Evolutionary conservation across 2,888 invertebrate genomes (phyloP), one percentile per base, ranked within the genome.

Genomic region (Trisateles emortualis): DNA sequence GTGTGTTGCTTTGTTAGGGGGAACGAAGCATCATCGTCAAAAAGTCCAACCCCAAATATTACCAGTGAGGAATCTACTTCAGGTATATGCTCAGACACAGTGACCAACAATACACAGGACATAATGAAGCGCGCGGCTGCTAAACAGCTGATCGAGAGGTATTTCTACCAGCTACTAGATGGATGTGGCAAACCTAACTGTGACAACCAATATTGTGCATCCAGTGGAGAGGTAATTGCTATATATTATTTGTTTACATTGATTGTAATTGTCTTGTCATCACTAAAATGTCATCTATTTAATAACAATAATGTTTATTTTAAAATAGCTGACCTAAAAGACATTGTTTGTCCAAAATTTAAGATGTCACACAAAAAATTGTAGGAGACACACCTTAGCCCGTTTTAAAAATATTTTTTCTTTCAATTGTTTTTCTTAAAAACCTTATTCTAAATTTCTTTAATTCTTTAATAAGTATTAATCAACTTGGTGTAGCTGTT

Each of bases 111-210:
- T 57, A 89, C 91, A 70, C 93, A 94, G 66, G 94, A 94, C 93
- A 95, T 94, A 74, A 95, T 96, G 95, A 96, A 96, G 90, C 93
- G 96, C 46, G 95, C 95, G 52, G 95, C 95, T 38, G 98, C 97
- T 33, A 97, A 96, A 86, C 96, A 96, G 85, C 93, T 98, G 63
- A 98, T 98, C 66, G 97, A 98, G 88, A 95, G 97, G 78, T 98
- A 98, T 88, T 98, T 98, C 87, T 97, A 97, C 90, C 98, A 98
- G 90, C 92, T 98, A 64, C 95, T 96, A 35, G 97, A 98, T 84
- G 98, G 98, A 70, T 98, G 98, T 89, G 98, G 98, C 17, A 97
- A 97, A 87, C 94, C 95, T n/a, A 94, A 94, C 74, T 98, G 98
- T 88, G 94, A 95, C 77, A 98, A 98, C 90, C 94, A 95, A 78